A percentile compares a stretch with the other conserved stretches of the same genome.
phyloP scores from a whole-genome alignment of 2,113 vertebrate genomes.

The Entosphenus tridentatus region DNA sequence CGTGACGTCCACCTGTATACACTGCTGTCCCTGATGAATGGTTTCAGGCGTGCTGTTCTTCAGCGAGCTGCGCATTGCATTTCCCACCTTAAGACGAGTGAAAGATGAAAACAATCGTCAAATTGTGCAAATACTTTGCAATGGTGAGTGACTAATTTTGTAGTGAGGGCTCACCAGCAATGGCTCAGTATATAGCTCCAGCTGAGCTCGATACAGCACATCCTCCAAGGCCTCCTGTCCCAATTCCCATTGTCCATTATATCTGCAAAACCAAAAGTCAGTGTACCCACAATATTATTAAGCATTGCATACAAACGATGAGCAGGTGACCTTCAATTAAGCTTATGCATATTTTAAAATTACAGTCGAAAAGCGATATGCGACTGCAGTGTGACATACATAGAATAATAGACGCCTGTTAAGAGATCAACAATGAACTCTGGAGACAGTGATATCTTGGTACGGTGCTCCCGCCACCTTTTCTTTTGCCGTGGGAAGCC shows the following conservation, averaged over 20 bases:
- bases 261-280: conserved; percentile 26
- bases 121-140: no score
- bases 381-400: conserved; percentile 30
- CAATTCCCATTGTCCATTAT: conserved; percentile 90
- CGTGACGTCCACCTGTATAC: conserved; percentile 83
- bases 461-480: conserved; percentile 57
- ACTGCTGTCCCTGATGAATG: conserved; percentile 52
- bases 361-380: no score
- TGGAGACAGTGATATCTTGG: conserved; percentile 64
- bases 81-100: conserved; percentile 41
- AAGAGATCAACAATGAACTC: conserved; percentile 97
- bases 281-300: no score
- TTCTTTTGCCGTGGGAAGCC: conserved; percentile 88
- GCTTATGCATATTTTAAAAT: no score
- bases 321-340: no score
- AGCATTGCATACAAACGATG: no score
- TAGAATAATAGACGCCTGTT: conserved; percentile 77
- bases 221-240: conserved; percentile 82
- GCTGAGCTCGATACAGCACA: conserved; percentile 74
- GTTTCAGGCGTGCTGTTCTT: conserved; percentile 65
- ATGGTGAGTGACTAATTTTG: no score
- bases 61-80: conserved; percentile 83
- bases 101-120: no score
- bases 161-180: conserved; percentile 37
- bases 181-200: conserved; percentile 90